phyloP scores from a whole-genome alignment of 2,797 vertebrate genomes.

The Peromyscus nudipes region DNA sequence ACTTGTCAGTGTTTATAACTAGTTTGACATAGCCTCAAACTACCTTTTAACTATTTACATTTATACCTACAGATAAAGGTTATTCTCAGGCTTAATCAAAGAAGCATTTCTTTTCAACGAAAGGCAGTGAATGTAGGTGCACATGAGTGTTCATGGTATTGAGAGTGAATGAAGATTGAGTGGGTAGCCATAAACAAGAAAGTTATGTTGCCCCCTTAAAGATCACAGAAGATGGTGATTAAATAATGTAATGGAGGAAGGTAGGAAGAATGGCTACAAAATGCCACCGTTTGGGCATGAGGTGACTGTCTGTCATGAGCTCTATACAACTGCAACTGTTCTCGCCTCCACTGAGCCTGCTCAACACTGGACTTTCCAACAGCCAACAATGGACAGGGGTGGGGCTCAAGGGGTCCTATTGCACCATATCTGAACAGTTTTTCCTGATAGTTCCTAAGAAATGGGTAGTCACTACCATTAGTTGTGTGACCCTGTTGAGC shows the following conservation, averaged over 20 bases:
- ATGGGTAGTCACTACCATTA: background rate
- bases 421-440: background rate
- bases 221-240: background rate
- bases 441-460: background rate
- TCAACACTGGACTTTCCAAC: background rate
- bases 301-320: no score
- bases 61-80: no score
- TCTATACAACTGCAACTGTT: no score
- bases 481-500: background rate
- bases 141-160: no score
- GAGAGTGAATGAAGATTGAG: no score
- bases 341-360: no score
- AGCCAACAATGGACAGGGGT: background rate
- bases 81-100: no score
- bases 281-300: background rate
- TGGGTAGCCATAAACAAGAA: background rate
- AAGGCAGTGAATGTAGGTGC: no score
- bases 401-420: background rate
- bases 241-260: background rate
- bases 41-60: no score
- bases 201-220: background rate
- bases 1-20: no score
- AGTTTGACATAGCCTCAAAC: no score
- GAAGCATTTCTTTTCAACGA: no score
- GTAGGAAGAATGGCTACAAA: background rate